Base-by-base conservation (phyloP, 2,113 vertebrate genomes). In the Atherinomorus stipes region DNA sequence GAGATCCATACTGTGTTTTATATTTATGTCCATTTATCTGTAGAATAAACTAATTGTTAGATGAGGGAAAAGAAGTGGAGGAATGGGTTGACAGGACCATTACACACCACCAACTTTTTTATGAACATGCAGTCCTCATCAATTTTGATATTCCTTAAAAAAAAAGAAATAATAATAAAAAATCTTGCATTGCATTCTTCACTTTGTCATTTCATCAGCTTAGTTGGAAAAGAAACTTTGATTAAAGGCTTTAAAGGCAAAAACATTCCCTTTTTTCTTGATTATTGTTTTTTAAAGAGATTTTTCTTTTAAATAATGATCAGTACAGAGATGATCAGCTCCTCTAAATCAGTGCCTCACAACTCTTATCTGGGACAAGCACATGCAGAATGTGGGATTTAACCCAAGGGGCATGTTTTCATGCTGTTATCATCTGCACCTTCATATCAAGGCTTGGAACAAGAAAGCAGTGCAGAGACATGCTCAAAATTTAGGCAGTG, bases 141-240 rank as follows among this genome's bases (percentile, higher is more conserved):
- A 6, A 56, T 50, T 71, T 79, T 66, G 34, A 74, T 63, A 47
- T n/a, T 5, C 31, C 34, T 60, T 82, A 42, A 21, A 56, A 84
- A 80, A 71, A 52, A n/a, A n/a, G n/a, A n/a, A n/a, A n/a, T n/a
- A n/a, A n/a, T n/a, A n/a, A n/a, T n/a, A n/a, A n/a, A n/a, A n/a
- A n/a, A n/a, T n/a, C n/a, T n/a, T n/a, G n/a, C n/a, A n/a, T 79
- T 87, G 70, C 76, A 80, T 75, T 60, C 82, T 75, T 77, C 42
- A 80, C 45, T 61, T 60, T 76, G 54, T 60, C 56, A 62, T 78
- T 86, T 75, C 78, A 82, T 82, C 85, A 87, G 74, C 58, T 21
- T 15, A 53, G n/a, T 34, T 74, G 50, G 45, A 80, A 76, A 56
- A 15, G 21, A 52, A 22, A 38, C 50, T 31, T 47, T 6, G 18